Percentiles rank a stretch among this genome's conserved stretches.
These are phyloP conservation scores for Phalangium opilio DNA, from an alignment of 2,888 invertebrate species.

Conservation along the genomic window DNA sequence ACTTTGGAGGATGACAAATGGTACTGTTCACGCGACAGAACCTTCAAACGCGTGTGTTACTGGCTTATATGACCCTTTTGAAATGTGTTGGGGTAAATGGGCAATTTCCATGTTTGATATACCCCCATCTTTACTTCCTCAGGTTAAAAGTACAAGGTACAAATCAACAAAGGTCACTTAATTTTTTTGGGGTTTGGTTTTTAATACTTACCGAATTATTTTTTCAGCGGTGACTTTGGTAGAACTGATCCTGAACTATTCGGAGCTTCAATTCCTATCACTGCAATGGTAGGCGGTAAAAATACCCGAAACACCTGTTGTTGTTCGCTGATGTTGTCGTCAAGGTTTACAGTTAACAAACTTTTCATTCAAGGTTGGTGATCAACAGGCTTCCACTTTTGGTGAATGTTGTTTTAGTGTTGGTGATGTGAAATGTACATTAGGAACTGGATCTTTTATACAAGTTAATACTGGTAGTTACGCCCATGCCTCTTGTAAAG, in stretches of 20 bases:
- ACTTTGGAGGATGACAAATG: constrained; percentile 56
- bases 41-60: constrained; percentile 81
- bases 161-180: too few relatives aligned
- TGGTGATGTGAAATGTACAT: constrained; percentile 68
- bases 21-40: constrained; percentile 57
- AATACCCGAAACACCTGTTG: too few relatives aligned
- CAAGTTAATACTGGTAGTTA: constrained; percentile 59
- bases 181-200: too few relatives aligned
- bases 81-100: constrained; percentile 65
- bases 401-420: constrained; percentile 63
- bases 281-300: constrained; percentile 48
- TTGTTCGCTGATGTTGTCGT: too few relatives aligned
- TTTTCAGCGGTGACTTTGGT: constrained; percentile 53
- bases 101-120: constrained; percentile 54
- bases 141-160: constrained; percentile 53
- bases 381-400: constrained; percentile 78
- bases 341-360: too few relatives aligned
- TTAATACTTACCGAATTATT: too few relatives aligned
- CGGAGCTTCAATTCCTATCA: constrained; percentile 60
- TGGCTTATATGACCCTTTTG: constrained; percentile 84
- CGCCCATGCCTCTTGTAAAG: constrained; percentile 65
- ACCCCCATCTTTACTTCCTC: constrained; percentile 57
- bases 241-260: constrained; percentile 47
- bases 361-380: constrained; percentile 50
- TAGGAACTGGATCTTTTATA: constrained; percentile 78